Evolutionary conservation across 2,888 invertebrate species (phyloP).

Genomic region (Oxyteleia sp.): DNA sequence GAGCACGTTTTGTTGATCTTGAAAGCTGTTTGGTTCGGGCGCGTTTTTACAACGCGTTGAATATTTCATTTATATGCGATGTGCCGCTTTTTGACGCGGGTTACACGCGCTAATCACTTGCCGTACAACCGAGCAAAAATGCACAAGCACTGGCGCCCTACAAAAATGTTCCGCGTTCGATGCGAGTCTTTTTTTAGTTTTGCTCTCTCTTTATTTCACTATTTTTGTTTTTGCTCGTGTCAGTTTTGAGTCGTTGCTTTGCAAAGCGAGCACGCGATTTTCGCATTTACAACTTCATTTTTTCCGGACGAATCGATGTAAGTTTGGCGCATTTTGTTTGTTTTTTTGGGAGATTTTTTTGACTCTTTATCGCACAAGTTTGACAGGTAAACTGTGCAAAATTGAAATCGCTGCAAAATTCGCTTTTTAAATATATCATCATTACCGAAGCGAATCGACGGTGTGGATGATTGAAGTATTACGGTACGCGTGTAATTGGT

Average conservation of each 20-base stretch:
- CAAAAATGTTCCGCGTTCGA: constrained; percentile 25
- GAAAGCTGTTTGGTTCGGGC: constrained; percentile 25
- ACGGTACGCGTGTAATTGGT: constrained; percentile 14
- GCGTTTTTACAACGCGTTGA: constrained; percentile 46
- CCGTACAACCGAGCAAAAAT: constrained; percentile 42
- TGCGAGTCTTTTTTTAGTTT: constrained; percentile 21
- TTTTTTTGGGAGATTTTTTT: no score
- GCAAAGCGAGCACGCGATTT: constrained; percentile 21
- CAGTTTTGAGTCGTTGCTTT: constrained; percentile 42
- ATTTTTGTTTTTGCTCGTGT: constrained; percentile 34
- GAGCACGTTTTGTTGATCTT: constrained; percentile 44
- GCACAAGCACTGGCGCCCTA: not conserved
- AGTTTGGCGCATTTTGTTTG: constrained; percentile 21
- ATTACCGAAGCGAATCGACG: not conserved
- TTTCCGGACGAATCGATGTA: constrained; percentile 22
- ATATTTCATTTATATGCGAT: constrained; percentile 58
- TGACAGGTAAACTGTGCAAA: no score
- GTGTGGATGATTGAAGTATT: no score
- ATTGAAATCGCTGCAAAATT: no score
- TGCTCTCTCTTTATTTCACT: constrained; percentile 6
- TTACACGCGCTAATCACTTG: constrained; percentile 60
- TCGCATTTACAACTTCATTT: constrained; percentile 24
- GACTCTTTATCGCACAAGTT: no score
- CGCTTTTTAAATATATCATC: not conserved
- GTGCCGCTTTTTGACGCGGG: constrained; percentile 43